Evolutionary conservation across 1,140 invertebrate genomes (phyloP).

Genomic region (Drosophila leontia): DNA sequence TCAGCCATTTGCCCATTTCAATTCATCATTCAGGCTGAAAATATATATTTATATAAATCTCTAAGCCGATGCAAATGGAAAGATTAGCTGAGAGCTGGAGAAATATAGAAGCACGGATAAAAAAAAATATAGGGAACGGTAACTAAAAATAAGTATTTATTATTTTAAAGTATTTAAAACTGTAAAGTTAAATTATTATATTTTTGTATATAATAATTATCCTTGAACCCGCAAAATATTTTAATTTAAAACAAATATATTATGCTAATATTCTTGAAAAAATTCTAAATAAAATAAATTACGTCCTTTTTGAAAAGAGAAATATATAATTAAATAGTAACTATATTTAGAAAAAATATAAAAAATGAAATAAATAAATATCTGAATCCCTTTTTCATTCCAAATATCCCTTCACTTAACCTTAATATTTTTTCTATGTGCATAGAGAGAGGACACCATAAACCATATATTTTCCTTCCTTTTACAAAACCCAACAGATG

Average conservation of each 20-base stretch:
- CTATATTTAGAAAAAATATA: too few species aligned
- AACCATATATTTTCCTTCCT: conserved; percentile 36
- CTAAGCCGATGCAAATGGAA: conserved; percentile 61
- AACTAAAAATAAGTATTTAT: too few species aligned
- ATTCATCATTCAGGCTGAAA: conserved; percentile 32
- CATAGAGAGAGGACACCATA: not conserved
- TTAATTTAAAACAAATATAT: too few species aligned
- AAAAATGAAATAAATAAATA: not conserved
- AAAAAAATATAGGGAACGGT: not conserved
- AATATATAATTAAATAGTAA: not conserved
- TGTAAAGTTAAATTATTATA: too few species aligned
- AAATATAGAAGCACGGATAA: not conserved
- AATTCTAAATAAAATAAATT: too few species aligned
- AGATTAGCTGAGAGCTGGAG: conserved; percentile 41
- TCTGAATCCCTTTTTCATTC: not conserved
- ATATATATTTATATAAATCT: conserved; percentile 24
- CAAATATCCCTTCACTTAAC: not conserved
- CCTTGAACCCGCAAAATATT: too few species aligned
- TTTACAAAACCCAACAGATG: conserved; percentile 68
- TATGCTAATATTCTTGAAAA: too few species aligned
- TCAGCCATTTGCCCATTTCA: conserved; percentile 27
- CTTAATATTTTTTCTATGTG: conserved; percentile 2
- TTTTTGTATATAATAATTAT: too few species aligned
- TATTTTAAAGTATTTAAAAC: too few species aligned
- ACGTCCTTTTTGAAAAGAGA: not conserved